phyloP scores from a whole-genome alignment of 2,888 invertebrate genomes.

The Yponomeuta cagnagella region DNA sequence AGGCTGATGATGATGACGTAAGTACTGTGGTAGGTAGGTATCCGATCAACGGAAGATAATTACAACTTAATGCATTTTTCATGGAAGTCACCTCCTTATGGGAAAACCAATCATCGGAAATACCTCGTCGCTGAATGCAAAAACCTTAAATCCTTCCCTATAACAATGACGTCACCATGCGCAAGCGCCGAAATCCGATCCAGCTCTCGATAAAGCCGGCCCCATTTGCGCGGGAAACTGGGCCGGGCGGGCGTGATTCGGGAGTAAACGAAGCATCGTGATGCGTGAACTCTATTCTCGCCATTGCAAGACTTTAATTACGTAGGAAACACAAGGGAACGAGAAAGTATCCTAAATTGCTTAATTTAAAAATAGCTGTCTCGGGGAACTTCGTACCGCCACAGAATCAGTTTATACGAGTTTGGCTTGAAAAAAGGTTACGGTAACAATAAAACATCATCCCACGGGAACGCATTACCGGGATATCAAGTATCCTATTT shows the following conservation, averaged over 20 bases:
- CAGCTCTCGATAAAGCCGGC: constrained; percentile 30
- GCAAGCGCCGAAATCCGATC: constrained; percentile 35
- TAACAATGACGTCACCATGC: constrained; percentile 4
- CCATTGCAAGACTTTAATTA: background rate
- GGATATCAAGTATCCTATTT: no score
- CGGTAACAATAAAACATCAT: no score
- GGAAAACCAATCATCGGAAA: background rate
- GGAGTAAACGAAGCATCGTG: background rate
- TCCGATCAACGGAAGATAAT: background rate
- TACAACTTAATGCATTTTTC: background rate
- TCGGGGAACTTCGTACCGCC: no score
- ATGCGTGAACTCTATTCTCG: background rate
- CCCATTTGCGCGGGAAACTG: constrained; percentile 24
- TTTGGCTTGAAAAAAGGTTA: no score
- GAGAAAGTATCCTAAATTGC: no score
- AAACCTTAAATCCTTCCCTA: background rate
- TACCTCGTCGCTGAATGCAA: background rate
- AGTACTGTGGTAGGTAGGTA: no score
- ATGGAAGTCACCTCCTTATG: background rate
- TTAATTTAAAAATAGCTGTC: no score
- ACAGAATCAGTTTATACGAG: no score
- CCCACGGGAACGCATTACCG: no score
- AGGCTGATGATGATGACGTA: no score
- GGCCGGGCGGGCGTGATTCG: constrained; percentile 20
- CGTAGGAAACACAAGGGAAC: background rate